Evolutionary conservation across 1,140 invertebrate genomes (phyloP).

Genomic region (Zaprionus capensis): DNA sequence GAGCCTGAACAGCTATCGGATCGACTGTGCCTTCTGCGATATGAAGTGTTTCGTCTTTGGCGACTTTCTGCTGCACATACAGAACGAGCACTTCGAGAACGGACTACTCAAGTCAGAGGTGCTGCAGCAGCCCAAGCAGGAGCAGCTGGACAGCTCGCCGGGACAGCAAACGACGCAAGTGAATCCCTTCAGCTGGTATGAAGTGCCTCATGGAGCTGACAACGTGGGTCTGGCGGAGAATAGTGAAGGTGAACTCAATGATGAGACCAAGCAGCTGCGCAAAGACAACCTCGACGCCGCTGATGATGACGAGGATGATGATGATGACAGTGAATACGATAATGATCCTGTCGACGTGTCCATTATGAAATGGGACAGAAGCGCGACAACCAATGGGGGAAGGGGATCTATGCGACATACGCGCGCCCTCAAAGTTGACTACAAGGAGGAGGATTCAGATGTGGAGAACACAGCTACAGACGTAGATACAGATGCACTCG

Average conservation of each 20-base stretch:
- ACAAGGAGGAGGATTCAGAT: constrained; percentile 65
- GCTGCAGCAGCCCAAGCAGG: constrained; percentile 43
- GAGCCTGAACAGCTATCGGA: constrained; percentile 66
- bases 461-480: constrained; percentile 21
- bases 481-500: neutral
- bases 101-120: constrained; percentile 65
- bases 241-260: constrained; percentile 34
- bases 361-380: constrained; percentile 62
- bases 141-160: constrained; percentile 16
- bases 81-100: constrained; percentile 68
- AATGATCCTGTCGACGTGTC: constrained; percentile 29
- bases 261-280: neutral
- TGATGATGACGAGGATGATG: constrained; percentile 23
- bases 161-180: constrained; percentile 15
- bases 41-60: constrained; percentile 73
- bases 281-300: neutral
- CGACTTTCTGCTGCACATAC: constrained; percentile 73
- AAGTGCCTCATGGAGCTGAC: constrained; percentile 26
- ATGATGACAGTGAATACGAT: neutral
- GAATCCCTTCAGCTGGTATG: constrained; percentile 65
- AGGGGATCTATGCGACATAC: constrained; percentile 39
- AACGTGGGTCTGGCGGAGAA: constrained; percentile 27
- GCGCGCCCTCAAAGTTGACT: constrained; percentile 53
- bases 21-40: constrained; percentile 70
- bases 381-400: neutral